Base-by-base conservation (phyloP, 2,888 invertebrate genomes). In the Coelogynopora nodosa region DNA sequence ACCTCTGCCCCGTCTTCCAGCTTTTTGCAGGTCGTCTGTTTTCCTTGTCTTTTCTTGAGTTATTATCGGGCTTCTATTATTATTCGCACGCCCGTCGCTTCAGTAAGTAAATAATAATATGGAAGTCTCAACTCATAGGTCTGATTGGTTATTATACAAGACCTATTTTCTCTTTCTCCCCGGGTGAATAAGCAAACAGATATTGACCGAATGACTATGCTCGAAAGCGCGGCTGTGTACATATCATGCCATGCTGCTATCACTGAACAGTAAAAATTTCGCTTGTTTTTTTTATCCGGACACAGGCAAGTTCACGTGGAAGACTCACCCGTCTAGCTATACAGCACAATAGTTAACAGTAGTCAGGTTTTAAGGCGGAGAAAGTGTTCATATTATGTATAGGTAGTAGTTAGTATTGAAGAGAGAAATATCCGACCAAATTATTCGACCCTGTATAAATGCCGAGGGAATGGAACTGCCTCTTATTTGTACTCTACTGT, bases 401-500 rank as follows among this genome's bases (percentile, higher is more conserved):
- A 74, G 74, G 74, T 74, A 13, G 23, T 74, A 74, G 74, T 74
- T 74, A 23, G 27, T 74, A 74, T 74, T 26, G 49, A 49, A 74
- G 74, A 74, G 74, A 74, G 23, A 74, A 74, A 74, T 74, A 74
- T 74, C 74, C 74, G 74, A 74, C 74, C 74, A 49, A 49, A 49
- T n/a, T n/a, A 49, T 49, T 49, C 49, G 49, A 49, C 74, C 27
- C 23, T 74, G 10, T 74, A 74, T 74, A 74, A 74, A 74, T 74
- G 74, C 74, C 74, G 74, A 74, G 74, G 74, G 74, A 74, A 74
- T 74, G 74, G 74, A 74, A 74, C 74, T 74, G 74, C 74, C 23
- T 74, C 74, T 74, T 74, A 74, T 74, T 74, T 74, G 74, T 74
- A 74, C 74, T 74, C 74, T 74, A 74, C 74, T 74, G 74, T 74